These are phyloP conservation scores for Hippoglossus stenolepis DNA, from an alignment of 2,113 vertebrate species.

Conservation along the genomic window DNA sequence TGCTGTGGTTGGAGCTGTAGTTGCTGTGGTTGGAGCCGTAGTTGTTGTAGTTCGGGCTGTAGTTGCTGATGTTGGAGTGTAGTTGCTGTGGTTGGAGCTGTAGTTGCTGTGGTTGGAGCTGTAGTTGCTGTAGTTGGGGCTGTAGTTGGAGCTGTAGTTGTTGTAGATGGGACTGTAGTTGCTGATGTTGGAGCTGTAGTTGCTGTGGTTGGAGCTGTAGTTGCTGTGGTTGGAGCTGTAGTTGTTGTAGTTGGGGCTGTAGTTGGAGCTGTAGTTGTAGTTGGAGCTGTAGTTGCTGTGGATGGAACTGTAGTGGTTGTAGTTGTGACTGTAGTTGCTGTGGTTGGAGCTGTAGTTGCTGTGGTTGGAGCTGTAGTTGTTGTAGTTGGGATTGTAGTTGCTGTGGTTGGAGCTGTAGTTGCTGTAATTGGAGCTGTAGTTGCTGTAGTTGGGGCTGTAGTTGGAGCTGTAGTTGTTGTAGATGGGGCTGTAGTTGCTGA, in stretches of 20 bases:
- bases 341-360: background rate
- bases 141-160: no score
- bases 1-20: no score
- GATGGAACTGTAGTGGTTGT: background rate
- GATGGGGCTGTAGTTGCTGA: background rate
- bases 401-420: background rate
- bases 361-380: background rate
- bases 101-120: no score
- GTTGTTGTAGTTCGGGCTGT: background rate
- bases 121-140: no score
- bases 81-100: no score
- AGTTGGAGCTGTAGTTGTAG: background rate
- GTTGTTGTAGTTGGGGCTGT: background rate
- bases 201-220: no score
- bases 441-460: background rate
- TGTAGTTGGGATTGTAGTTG: background rate
- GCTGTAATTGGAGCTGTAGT: background rate
- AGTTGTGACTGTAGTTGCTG: background rate
- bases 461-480: background rate
- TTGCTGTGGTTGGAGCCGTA: no score
- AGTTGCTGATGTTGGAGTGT: background rate
- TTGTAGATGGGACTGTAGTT: no score
- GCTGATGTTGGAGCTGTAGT: no score
- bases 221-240: no score
- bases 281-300: background rate